Evolutionary conservation across 1,140 invertebrate genomes (phyloP), one percentile per base, ranked within the genome.

Genomic region (Teleogryllus occipitalis): DNA sequence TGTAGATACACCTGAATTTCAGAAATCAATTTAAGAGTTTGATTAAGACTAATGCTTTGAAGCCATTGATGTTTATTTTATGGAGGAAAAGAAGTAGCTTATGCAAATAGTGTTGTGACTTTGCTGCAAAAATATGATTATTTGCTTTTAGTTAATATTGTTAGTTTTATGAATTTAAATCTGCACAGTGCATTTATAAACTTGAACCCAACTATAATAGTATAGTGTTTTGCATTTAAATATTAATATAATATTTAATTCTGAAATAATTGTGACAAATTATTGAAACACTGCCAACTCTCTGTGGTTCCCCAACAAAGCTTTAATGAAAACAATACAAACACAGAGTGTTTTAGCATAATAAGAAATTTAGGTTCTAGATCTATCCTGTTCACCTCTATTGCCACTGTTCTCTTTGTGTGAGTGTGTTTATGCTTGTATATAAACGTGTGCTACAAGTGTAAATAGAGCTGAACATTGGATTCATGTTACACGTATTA

Each of bases 251-350:
- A 75, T 47, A 47, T 21, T 39, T 39, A 39, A 39, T 75, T 22
- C 21, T 75, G 21, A 75, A 47, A 47, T 27, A 27, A 47, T 14
- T 27, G 21, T 22, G 74, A 75, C 74, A 75, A 47, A 75, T 47
- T 22, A 78, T 78, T 78, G 14, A 74, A 49, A 74, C 78, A 78
- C 78, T 78, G 78, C 78, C 78, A 73, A 65, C 48, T 73, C 78
- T 78, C 78, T 78, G 78, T 78, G 78, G 78, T 49, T 49, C 73
- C 65, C 78, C 27, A 78, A 65, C 54, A 27, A 72, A 78, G 78
- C 78, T 78, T 78, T 78, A 78, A 78, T 78, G 72, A 74, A 10
- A 78, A 78, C 77, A 78, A 78, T 78, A 78, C 77, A 78, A 73
- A 78, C 72, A 78, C 78, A 78, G 54, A 73, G 78, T 78, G 78